Evolutionary conservation across 2,797 vertebrate genomes (phyloP), one percentile per base, ranked within the genome.

Genomic region (Gymnocypris eckloni): DNA sequence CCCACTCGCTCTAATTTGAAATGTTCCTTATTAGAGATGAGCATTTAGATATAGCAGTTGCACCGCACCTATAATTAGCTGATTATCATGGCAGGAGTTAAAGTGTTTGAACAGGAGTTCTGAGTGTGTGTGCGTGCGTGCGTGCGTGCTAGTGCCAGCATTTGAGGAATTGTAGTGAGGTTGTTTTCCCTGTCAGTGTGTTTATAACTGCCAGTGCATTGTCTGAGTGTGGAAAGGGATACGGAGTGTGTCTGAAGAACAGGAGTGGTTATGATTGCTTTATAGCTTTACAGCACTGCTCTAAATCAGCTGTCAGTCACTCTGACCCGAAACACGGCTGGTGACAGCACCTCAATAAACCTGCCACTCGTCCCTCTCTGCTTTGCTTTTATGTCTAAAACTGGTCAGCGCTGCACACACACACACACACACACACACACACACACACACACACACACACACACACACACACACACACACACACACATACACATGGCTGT

Each of bases 21-120:
- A 93, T 94, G 92, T 93, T 95, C 93, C 91, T 91, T 94, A 94
- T 95, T 95, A 94, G 91, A 93, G 92, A 91, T 88, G 64, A 93
- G 92, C 91, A 89, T 94, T 94, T 93, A 92, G 93, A 94, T 94
- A 93, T 92, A 94, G 92, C 90, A 91, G 91, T 82, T 84, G 88
- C 91, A 90, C 90, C 92, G 91, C 93, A 94, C 93, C 93, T 95
- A 92, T 95, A 95, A 95, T 95, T 94, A 94, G 91, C 92, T 94
- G 92, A 93, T 95, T 95, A 95, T 93, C 90, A 20, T 85, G 82
- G 86, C 89, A 83, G 86, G 64, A 77, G 73, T 43, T 79, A 61
- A 64, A 79, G 28, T 50, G 43, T 50, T 83, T 39, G 59, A 76
- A 66, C 87, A 86, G 86, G 85, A 88, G 87, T 86, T 91, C 67